Evolutionary conservation across 2,888 invertebrate species (phyloP).

Genomic region (Oscheius onirici): DNA sequence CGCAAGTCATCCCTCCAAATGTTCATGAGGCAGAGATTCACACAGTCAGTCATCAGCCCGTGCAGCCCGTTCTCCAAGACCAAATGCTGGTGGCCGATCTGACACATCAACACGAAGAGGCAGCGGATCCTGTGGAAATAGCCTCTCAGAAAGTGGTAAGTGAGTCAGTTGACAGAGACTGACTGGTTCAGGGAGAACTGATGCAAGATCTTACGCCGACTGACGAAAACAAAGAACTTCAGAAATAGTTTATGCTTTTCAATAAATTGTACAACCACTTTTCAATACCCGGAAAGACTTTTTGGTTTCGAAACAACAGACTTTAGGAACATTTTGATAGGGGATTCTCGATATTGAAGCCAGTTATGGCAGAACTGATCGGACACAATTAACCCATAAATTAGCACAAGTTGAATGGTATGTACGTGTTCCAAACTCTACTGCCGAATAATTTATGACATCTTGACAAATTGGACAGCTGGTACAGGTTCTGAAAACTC

Average conservation of each 20-base stretch:
- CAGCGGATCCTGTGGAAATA: background rate
- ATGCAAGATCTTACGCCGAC: constrained; percentile 6
- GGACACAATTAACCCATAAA: constrained; percentile 64
- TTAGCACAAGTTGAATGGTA: constrained; percentile 65
- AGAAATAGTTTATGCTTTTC: too few relatives aligned
- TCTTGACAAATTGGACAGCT: constrained; percentile 53
- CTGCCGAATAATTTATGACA: constrained; percentile 27
- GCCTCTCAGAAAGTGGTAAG: constrained; percentile 20
- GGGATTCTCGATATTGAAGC: background rate
- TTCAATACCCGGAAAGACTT: background rate
- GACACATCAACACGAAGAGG: background rate
- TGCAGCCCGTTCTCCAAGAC: constrained; percentile 20
- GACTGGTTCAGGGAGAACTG: background rate
- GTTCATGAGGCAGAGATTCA: constrained; percentile 8
- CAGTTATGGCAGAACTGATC: constrained; percentile 51
- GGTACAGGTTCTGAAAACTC: constrained; percentile 33
- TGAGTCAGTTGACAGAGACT: background rate
- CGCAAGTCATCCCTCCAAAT: constrained; percentile 13
- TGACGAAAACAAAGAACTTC: background rate
- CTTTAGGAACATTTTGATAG: background rate
- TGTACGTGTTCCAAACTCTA: constrained; percentile 51
- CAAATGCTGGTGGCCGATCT: constrained; percentile 2
- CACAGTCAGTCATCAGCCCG: constrained; percentile 11
- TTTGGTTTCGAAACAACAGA: background rate
- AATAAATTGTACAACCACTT: too few relatives aligned